A percentile compares a stretch with the other conserved stretches of the same genome.
Evolutionary conservation across 2,797 vertebrate genomes (phyloP).

Genomic region (Australoheros facetus): DNA sequence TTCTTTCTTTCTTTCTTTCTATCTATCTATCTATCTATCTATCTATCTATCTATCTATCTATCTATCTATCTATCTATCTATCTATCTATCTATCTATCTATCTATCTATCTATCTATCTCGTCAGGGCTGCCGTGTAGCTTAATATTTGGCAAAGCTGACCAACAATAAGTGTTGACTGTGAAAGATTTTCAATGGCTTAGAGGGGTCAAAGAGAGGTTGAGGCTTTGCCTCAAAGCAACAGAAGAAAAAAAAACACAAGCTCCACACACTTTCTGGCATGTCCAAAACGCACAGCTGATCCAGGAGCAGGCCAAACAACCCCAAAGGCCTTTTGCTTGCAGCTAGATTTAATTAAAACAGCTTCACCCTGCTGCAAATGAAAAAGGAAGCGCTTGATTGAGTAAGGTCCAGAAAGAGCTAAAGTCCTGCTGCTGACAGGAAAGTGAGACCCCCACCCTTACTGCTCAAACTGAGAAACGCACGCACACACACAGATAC

Average conservation of each 20-base stretch:
- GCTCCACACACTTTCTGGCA: slow-evolving; percentile 37
- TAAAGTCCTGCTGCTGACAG: slow-evolving; percentile 64
- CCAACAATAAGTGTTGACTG: slow-evolving; percentile 28
- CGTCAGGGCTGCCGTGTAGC: not conserved
- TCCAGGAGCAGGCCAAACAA: slow-evolving; percentile 60
- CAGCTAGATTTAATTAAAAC: slow-evolving; percentile 77
- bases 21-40: no score
- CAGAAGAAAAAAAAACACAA: slow-evolving; percentile 23
- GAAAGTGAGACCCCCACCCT: slow-evolving; percentile 36
- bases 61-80: no score
- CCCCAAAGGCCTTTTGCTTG: slow-evolving; percentile 60
- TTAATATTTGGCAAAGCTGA: slow-evolving; percentile 41
- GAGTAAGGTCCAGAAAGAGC: slow-evolving; percentile 44
- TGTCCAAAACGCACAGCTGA: slow-evolving; percentile 44
- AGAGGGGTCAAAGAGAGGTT: slow-evolving; percentile 44
- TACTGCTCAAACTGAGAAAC: slow-evolving; percentile 27
- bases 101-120: not conserved
- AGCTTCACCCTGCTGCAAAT: slow-evolving; percentile 63
- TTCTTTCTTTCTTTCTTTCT: no score
- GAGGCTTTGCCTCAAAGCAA: slow-evolving; percentile 33
- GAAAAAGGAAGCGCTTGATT: slow-evolving; percentile 56
- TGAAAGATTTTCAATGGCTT: slow-evolving; percentile 47
- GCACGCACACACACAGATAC: slow-evolving; percentile 23
- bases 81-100: no score
- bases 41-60: no score